Conservation (phyloP, 2,113 vertebrate genomes). For the Willisornis vidua region DNA sequence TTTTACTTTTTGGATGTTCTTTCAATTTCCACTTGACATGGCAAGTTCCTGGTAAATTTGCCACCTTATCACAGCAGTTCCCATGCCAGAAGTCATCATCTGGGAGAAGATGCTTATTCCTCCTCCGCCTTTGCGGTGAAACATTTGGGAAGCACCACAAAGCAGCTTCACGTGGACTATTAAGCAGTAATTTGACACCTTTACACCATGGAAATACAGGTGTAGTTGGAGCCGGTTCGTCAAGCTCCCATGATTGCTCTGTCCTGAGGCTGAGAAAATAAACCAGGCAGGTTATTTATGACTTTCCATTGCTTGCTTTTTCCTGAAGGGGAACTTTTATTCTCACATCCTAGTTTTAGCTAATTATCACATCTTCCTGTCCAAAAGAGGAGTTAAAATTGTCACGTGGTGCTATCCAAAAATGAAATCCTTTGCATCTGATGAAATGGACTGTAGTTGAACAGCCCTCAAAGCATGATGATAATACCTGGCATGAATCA, state of each 20-base stretch:
- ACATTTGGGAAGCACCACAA: background rate
- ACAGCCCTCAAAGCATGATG: background rate
- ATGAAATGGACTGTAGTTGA: background rate
- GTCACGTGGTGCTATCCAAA: background rate
- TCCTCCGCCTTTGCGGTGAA: background rate
- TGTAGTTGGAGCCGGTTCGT: background rate
- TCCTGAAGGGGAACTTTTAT: background rate
- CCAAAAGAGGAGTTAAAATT: background rate
- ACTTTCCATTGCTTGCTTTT: background rate
- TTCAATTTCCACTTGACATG: background rate
- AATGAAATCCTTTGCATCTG: background rate
- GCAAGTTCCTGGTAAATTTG: background rate
- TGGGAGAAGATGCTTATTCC: background rate
- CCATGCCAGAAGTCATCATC: background rate
- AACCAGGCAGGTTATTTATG: background rate
- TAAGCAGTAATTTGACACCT: background rate
- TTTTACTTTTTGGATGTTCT: background rate
- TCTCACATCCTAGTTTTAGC: background rate
- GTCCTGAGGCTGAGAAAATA: background rate
- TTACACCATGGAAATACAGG: accelerated
- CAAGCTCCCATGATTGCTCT: background rate
- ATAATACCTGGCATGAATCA: background rate
- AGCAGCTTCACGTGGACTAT: background rate
- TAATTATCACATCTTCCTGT: background rate
- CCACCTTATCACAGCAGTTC: background rate